Base-by-base conservation (phyloP, 2,797 vertebrate species). In the Hozukius guyotensis region DNA sequence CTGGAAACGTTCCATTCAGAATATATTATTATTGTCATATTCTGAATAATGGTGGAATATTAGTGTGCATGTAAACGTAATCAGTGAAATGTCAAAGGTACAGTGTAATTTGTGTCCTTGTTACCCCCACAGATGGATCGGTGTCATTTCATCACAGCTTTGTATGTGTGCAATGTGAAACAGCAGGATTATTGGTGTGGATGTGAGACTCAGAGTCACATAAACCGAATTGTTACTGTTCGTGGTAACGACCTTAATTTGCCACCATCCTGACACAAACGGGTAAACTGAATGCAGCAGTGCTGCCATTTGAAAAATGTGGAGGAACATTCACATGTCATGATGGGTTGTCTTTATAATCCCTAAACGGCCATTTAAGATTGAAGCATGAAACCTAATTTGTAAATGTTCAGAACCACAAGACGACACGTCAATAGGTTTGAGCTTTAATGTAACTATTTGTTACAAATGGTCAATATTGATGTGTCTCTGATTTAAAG, bases 171-270 rank as follows among this genome's bases (percentile, higher is more conserved):
- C 42, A 5, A 61, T 87, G n/a, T 57, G 53, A 82, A 80, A 72
- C 59, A 60, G 63, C 24, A 49, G 66, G 63, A 42, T 8, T 68
- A 74, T 76, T 65, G 42, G 13, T 64, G 1, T 27, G 4, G 13
- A 70, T 60, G 63, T 38, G 31, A 75, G 46, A 55, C 42, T 49
- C 13, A 32, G 22, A 57, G 20, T 72, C 70, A 34, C 78, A 83
- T 72, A 52, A 77, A 46, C 55, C 20, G 78, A 69, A 83, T 70
- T 75, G 83, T 76, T 78, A 53, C 22, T 59, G 80, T 82, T 75
- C 4, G 3, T 27, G 52, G 67, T 72, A 87, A 84, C 66, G 63
- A 49, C 67, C 80, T 77, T 81, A 83, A 90, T 83, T 81, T 34
- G 63, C 64, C 56, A 72, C 32, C 38, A 24, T 80, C 49, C 56